Percentiles rank a stretch among this genome's conserved stretches.
Conservation (phyloP, 2,797 vertebrate species). For the Thunnus albacares region DNA sequence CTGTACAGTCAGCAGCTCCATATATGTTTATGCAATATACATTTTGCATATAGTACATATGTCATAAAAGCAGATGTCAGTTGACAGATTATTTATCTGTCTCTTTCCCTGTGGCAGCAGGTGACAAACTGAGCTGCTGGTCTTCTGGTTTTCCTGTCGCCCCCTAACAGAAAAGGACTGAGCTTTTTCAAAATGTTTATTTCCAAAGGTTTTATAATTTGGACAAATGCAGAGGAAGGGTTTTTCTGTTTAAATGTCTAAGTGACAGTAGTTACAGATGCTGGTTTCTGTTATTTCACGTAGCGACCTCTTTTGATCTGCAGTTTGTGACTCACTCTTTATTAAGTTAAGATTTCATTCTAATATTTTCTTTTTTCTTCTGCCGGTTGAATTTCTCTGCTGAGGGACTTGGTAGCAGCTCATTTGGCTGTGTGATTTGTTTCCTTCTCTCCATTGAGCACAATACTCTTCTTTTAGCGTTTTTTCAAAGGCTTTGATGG, state of each 20-base stretch:
- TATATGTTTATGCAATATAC: not conserved
- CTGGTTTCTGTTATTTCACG: not conserved
- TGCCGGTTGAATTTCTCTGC: not conserved
- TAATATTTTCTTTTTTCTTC: not conserved
- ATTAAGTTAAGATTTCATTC: not conserved
- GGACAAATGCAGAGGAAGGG: not conserved
- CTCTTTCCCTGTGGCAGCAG: not conserved
- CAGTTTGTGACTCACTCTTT: not conserved
- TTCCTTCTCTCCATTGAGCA: not conserved
- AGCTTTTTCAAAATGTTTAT: not conserved
- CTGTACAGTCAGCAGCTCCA: not conserved
- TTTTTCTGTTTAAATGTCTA: not conserved
- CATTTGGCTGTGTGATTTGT: not conserved
- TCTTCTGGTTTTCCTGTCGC: too few relatives aligned
- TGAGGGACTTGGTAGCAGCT: not conserved
- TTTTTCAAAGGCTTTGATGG: not conserved
- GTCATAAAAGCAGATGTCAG: too few relatives aligned
- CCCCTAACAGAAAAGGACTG: too few relatives aligned
- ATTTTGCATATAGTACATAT: not conserved
- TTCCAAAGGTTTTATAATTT: not conserved
- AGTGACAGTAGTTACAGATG: not conserved
- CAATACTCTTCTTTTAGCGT: not conserved
- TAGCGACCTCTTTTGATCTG: not conserved
- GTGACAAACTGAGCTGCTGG: too few relatives aligned
- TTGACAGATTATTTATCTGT: not conserved